phyloP scores from a whole-genome alignment of 2,888 invertebrate species.

The Apamea sordens region DNA sequence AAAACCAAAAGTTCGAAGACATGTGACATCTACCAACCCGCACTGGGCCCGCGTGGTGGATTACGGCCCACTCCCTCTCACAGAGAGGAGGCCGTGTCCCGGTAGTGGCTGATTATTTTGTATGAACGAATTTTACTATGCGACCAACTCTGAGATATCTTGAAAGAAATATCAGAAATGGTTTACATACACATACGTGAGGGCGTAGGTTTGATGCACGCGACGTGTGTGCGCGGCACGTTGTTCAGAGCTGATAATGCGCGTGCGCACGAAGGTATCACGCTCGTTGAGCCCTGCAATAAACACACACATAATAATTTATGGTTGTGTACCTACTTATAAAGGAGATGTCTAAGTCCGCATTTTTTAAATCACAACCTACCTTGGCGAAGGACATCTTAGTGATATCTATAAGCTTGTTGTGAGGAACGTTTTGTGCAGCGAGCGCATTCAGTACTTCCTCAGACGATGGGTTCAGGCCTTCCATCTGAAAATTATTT shows the following conservation, averaged over 20 bases:
- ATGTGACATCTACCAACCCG: no score
- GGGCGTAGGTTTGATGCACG: constrained; percentile 54
- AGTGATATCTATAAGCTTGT: constrained; percentile 81
- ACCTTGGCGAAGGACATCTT: constrained; percentile 83
- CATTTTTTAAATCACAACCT: no score
- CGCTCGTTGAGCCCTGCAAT: constrained; percentile 76
- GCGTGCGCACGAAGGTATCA: constrained; percentile 78
- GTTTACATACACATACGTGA: constrained; percentile 27
- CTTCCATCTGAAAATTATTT: constrained; percentile 74
- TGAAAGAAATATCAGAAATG: not conserved
- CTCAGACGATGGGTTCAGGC: constrained; percentile 77
- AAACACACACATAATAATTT: not conserved
- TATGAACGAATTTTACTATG: no score
- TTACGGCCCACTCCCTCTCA: no score
- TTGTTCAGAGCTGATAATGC: constrained; percentile 76
- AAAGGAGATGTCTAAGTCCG: no score
- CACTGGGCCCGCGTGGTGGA: no score
- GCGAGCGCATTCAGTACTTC: constrained; percentile 76
- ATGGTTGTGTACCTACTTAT: no score
- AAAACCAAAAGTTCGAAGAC: no score
- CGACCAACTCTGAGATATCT: not conserved
- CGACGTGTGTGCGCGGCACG: constrained; percentile 74
- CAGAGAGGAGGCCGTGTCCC: no score
- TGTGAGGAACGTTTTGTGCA: constrained; percentile 76
- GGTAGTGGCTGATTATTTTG: no score